These are phyloP conservation scores for Cantharis flavilabris DNA, from an alignment of 2,888 invertebrate genomes.

Conservation along the genomic window DNA sequence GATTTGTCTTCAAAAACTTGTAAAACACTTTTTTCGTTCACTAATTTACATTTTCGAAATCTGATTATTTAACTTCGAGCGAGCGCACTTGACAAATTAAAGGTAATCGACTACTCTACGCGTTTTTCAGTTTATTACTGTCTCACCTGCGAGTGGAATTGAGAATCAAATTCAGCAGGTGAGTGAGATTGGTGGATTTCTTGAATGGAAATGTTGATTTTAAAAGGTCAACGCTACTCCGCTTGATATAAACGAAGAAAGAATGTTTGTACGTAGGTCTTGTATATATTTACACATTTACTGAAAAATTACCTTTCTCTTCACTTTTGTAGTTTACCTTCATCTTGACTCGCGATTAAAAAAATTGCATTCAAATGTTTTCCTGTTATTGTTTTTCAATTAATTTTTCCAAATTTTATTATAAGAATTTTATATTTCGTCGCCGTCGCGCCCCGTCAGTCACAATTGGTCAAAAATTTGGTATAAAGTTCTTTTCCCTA, in stretches of 20 bases:
- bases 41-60: background rate
- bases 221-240: slow-evolving; percentile 18
- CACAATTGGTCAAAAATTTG: too few relatives aligned
- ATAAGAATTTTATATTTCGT: background rate
- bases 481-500: too few relatives aligned
- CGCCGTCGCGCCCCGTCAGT: too few relatives aligned
- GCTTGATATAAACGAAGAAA: slow-evolving; percentile 17
- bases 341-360: background rate
- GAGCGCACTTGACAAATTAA: background rate
- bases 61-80: background rate
- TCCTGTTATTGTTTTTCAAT: background rate
- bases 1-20: background rate
- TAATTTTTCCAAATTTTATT: background rate
- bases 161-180: slow-evolving; percentile 15
- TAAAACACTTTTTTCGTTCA: background rate
- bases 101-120: slow-evolving; percentile 4
- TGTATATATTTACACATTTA: background rate
- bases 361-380: background rate
- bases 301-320: slow-evolving; percentile 14
- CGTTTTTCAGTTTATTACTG: slow-evolving; percentile 21
- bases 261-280: slow-evolving; percentile 11
- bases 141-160: slow-evolving; percentile 11
- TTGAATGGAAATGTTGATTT: slow-evolving; percentile 19
- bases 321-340: background rate
- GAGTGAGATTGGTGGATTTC: slow-evolving; percentile 22